Evolutionary conservation across 2,113 vertebrate genomes (phyloP).

Genomic region (Australoheros scitulus): DNA sequence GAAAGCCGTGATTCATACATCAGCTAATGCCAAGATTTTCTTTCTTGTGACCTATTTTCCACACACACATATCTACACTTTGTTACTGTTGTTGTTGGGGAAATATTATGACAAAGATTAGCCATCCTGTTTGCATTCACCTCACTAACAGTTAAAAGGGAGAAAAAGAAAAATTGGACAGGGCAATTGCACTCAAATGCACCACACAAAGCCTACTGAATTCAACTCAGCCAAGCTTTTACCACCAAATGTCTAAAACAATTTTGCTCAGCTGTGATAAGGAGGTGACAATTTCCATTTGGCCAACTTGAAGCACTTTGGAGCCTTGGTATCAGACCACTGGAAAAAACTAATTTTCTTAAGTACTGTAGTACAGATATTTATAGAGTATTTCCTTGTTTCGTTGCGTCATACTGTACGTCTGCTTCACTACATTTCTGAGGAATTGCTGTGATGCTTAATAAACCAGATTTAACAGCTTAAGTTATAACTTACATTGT

Average conservation of each 20-base stretch:
- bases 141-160: neutral
- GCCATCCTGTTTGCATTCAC: slow-evolving; percentile 21
- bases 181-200: neutral
- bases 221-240: slow-evolving; percentile 4
- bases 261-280: neutral
- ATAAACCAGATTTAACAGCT: neutral
- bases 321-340: neutral
- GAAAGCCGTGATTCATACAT: neutral
- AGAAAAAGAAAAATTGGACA: neutral
- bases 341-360: neutral
- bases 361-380: too few relatives aligned
- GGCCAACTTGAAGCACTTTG: neutral
- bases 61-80: neutral
- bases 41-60: neutral
- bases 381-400: neutral
- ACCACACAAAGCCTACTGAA: neutral
- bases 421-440: neutral
- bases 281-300: neutral
- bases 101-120: slow-evolving; percentile 26
- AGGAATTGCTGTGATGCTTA: neutral
- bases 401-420: neutral
- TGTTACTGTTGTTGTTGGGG: neutral
- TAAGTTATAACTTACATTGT: neutral
- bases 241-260: neutral
- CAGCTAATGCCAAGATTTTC: neutral